Evolutionary conservation across 2,113 vertebrate genomes (phyloP), one percentile per base, ranked within the genome.

Genomic region (Urocitellus parryii): DNA sequence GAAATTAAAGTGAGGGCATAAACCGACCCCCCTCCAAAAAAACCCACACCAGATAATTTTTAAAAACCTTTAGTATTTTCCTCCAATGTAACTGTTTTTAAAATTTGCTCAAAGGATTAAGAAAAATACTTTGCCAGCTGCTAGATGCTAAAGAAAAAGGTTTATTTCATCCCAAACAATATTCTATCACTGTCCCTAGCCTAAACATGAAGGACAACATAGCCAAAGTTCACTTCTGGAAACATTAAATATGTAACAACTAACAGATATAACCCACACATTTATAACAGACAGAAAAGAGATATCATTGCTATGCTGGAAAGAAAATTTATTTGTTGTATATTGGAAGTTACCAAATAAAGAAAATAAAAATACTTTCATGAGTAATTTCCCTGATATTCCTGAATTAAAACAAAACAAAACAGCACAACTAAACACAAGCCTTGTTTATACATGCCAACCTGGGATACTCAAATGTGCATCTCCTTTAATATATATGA

Each of bases 151-250:
- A 88, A 70, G 18, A 90, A 89, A 90, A 87, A 88, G 72, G 34
- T 32, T 91, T 70, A 70, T 81, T 86, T 80, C 56, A 45, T 56
- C 63, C 34, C 82, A 76, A 70, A 32, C 2, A 51, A 79, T 25
- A 37, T 53, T 94, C 39, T 78, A 39, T 22, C 51, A 68, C 9
- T 68, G 24, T 29, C 72, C 42, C 78, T 25, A 17, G 70, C 39
- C 93, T 86, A 78, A 48, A 81, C 29, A 16, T 45, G 65, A 96
- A 91, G 65, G 83, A 83, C 53, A 85, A 74, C 11, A 78, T 13
- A 91, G 53, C 82, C 42, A 83, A 73, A 13, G 11, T 32, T 88
- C 87, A 72, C 67, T 93, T 90, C 42, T 89, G 48, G 85, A 97
- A 88, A 27, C 34, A 95, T 48, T 70, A 56, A 90, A 72, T 77